These are phyloP conservation scores for Cyaniris semiargus DNA, from an alignment of 2,888 invertebrate species.

Conservation along the genomic window DNA sequence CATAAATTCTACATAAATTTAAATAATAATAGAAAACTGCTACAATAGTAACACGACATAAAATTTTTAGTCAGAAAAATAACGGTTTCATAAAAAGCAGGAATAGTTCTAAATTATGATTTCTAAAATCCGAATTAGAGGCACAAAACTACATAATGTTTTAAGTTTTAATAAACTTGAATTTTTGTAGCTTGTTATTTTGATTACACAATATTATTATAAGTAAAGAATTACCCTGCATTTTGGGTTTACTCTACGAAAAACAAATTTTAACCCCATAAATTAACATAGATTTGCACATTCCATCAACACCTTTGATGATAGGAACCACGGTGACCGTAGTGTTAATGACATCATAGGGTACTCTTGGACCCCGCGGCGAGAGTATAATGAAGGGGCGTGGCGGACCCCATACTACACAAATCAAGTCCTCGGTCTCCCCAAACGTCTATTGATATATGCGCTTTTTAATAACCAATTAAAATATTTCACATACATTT, in stretches of 20 bases:
- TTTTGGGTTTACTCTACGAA: background rate
- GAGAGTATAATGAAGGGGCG: conserved; percentile 74
- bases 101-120: background rate
- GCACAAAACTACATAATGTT: background rate
- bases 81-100: background rate
- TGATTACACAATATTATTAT: too few relatives aligned
- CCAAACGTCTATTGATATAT: conserved; percentile 66
- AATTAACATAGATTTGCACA: conserved; percentile 9
- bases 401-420: conserved; percentile 52
- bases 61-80: background rate
- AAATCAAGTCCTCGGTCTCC: conserved; percentile 61
- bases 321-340: conserved; percentile 26
- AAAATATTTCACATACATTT: conserved; percentile 54
- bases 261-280: background rate
- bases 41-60: background rate
- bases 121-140: background rate
- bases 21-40: conserved; percentile 14
- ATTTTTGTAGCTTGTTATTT: background rate
- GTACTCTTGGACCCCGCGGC: background rate
- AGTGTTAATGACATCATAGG: conserved; percentile 40
- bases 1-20: conserved; percentile 12
- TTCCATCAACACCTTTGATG: conserved; percentile 1
- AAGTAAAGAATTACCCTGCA: background rate
- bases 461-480: conserved; percentile 76
- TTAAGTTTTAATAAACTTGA: background rate